phyloP scores from a whole-genome alignment of 2,888 invertebrate species.

The Listrodromus nycthemerus region DNA sequence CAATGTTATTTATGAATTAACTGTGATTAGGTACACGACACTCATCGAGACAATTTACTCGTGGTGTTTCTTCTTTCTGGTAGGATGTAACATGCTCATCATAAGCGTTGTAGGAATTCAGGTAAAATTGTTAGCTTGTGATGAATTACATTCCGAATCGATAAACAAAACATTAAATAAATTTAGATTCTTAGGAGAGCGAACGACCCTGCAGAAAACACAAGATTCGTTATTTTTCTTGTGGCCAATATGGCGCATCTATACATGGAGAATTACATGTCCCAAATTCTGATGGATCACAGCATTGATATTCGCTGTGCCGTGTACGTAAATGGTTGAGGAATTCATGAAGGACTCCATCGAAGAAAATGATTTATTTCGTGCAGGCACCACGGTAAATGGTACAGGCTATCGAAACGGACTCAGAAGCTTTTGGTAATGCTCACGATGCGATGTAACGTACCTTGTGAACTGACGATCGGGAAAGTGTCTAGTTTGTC shows the following conservation, averaged over 20 bases:
- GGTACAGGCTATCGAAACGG: constrained; percentile 23
- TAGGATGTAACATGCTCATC: background rate
- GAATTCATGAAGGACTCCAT: background rate
- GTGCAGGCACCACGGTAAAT: constrained; percentile 13
- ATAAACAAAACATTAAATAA: no score
- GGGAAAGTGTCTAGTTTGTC: background rate
- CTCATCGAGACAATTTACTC: background rate
- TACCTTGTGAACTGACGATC: constrained; percentile 34
- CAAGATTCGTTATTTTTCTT: background rate
- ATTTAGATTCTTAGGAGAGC: no score
- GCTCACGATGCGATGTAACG: constrained; percentile 20
- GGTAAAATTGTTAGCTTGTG: background rate
- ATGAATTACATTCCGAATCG: no score
- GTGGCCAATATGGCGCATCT: background rate
- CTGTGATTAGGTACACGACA: background rate
- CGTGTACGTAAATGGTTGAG: background rate
- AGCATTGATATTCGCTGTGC: background rate
- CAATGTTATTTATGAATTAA: background rate
- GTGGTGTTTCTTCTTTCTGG: background rate
- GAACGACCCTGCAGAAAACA: no score
- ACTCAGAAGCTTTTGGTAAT: constrained; percentile 22
- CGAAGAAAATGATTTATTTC: background rate
- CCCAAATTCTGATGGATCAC: constrained; percentile 20
- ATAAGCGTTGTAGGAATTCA: background rate
- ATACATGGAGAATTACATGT: constrained; percentile 40